Percentiles rank a stretch among this genome's conserved stretches.
phyloP scores from a whole-genome alignment of 1,140 invertebrate genomes.

The Danaus melanippus region DNA sequence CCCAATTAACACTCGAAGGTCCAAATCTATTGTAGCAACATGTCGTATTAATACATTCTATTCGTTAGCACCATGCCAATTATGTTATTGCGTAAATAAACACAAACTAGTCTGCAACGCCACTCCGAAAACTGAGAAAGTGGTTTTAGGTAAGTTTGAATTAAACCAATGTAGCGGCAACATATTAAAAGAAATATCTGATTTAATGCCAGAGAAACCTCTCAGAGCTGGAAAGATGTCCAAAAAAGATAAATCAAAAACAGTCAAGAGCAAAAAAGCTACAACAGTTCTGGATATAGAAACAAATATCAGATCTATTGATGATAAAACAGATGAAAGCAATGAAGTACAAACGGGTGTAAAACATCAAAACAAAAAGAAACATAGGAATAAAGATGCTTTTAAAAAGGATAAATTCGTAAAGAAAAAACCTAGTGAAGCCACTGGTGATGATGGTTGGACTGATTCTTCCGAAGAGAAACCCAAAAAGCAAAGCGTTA shows the following conservation, averaged over 20 bases:
- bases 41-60: slow-evolving; percentile 42
- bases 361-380: too few relatives aligned
- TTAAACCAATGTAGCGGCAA: slow-evolving; percentile 35
- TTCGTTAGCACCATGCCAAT: slow-evolving; percentile 38
- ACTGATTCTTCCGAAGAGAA: too few relatives aligned
- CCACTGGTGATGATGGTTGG: too few relatives aligned
- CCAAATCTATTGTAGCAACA: slow-evolving; percentile 19
- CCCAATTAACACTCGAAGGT: slow-evolving; percentile 11
- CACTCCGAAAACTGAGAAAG: slow-evolving; percentile 13
- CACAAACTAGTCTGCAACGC: slow-evolving; percentile 43
- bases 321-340: too few relatives aligned
- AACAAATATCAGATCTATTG: too few relatives aligned
- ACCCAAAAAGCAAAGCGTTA: too few relatives aligned
- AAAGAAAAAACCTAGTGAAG: too few relatives aligned
- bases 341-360: too few relatives aligned
- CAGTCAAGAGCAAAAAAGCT: too few relatives aligned
- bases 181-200: slow-evolving; percentile 29
- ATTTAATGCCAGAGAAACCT: slow-evolving; percentile 11
- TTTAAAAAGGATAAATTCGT: too few relatives aligned
- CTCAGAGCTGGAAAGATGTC: slow-evolving; percentile 1
- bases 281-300: too few relatives aligned
- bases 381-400: too few relatives aligned
- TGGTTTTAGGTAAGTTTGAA: slow-evolving; percentile 28
- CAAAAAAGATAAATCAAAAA: slow-evolving; percentile 4
- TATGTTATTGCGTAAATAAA: slow-evolving; percentile 42